These are phyloP conservation scores for Trematomus loennbergii DNA, from an alignment of 2,113 vertebrate genomes.

Conservation along the genomic window DNA sequence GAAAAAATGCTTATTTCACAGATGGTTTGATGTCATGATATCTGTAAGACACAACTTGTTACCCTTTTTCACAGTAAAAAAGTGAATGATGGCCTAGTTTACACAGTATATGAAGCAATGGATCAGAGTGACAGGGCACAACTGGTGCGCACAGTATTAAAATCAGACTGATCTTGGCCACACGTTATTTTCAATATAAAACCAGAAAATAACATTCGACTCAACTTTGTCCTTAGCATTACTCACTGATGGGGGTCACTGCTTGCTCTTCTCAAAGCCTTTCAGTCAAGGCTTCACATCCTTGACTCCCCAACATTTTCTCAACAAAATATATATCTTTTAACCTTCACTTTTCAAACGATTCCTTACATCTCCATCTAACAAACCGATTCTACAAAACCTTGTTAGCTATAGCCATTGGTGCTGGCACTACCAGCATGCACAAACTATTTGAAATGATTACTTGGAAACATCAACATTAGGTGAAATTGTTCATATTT, in stretches of 20 bases:
- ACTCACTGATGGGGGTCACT: conserved; percentile 1
- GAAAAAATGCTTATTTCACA: too few relatives aligned
- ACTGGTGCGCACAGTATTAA: too few relatives aligned
- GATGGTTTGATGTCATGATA: too few relatives aligned
- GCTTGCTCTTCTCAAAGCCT: conserved; percentile 1
- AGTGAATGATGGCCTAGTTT: too few relatives aligned
- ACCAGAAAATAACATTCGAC: neutral
- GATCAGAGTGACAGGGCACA: too few relatives aligned
- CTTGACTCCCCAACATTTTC: neutral
- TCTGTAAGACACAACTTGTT: too few relatives aligned
- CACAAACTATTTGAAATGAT: neutral
- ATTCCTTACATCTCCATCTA: neutral
- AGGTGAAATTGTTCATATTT: too few relatives aligned
- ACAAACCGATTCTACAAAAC: conserved; percentile 13
- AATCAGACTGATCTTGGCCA: too few relatives aligned
- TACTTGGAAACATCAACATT: neutral
- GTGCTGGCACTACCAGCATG: neutral
- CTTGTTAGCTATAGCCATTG: neutral
- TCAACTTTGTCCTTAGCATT: neutral
- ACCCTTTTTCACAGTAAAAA: too few relatives aligned
- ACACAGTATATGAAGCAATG: too few relatives aligned
- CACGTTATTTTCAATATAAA: too few relatives aligned
- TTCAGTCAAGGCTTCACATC: neutral
- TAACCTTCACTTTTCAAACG: conserved; percentile 1
- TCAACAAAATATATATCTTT: neutral